phyloP scores from a whole-genome alignment of 2,888 invertebrate species.

The Iphiclides podalirius region DNA sequence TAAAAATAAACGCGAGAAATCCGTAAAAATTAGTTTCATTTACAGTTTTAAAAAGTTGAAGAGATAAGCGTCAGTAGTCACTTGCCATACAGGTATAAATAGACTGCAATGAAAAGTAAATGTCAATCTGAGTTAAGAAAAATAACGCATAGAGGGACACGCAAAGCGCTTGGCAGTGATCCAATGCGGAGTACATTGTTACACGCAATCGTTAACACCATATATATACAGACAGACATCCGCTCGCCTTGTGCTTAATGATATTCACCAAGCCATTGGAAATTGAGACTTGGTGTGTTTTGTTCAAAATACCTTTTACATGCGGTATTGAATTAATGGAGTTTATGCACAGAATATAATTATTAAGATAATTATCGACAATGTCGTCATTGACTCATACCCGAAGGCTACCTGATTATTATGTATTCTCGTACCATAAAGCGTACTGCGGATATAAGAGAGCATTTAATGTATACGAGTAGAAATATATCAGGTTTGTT shows the following conservation, averaged over 20 bases:
- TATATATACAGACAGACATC: constrained; percentile 1
- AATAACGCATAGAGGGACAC: too few relatives aligned
- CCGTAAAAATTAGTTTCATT: too few relatives aligned
- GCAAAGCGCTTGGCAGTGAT: background rate
- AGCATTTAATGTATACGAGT: too few relatives aligned
- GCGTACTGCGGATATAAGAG: too few relatives aligned
- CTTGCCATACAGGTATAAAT: too few relatives aligned
- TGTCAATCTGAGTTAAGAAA: too few relatives aligned
- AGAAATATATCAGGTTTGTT: too few relatives aligned
- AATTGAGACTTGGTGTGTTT: background rate
- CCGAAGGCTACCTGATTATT: constrained; percentile 19
- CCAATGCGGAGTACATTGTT: background rate
- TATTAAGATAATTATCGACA: constrained; percentile 11
- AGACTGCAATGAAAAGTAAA: too few relatives aligned
- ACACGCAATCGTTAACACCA: background rate
- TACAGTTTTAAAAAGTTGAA: too few relatives aligned
- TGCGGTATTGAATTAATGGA: too few relatives aligned
- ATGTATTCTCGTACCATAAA: background rate
- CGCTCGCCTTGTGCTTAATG: constrained; percentile 3
- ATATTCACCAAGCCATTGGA: background rate
- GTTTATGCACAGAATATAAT: constrained; percentile 1
- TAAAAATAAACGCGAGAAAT: too few relatives aligned
- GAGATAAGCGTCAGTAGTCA: too few relatives aligned
- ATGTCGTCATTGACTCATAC: constrained; percentile 11
- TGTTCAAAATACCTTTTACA: background rate